Evolutionary conservation across 2,888 invertebrate species (phyloP), one percentile per base, ranked within the genome.

Genomic region (Mimumesa dahlbomi): DNA sequence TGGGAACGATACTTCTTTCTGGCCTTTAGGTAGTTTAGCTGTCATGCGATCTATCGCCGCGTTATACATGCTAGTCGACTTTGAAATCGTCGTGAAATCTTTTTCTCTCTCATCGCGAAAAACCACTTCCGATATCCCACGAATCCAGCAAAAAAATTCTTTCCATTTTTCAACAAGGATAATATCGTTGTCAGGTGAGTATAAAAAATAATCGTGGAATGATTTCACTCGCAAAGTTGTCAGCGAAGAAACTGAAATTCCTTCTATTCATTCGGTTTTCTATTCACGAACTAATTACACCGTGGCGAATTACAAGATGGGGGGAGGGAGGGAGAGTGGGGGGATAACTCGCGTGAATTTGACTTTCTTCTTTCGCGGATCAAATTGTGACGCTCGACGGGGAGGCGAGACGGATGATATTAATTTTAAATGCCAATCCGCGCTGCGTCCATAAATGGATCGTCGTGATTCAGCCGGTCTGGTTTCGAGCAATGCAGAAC

Each of bases 391-490:
- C 46, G 34, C 34, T 22, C 68, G 36, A 34, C 19, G 29, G 6
- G 22, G 18, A 18, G 9, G 57, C 13, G 9, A 36, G 25, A 18
- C 21, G 38, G 19, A 4, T 16, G 40, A 54, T 59, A 64, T 53
- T 64, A 72, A 72, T 72, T 72, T 69, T 54, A 49, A 63, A 68
- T 58, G 58, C 29, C 59, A 64, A 64, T 64, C 69, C 46, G 34
- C 50, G 58, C 59, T 21, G 58, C 59, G 42, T 1, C 69, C 72
- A 52, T 72, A 72, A 69, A 72, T 69, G 72, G 72, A 34, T 25
- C 58, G 58, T 13, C 69, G 72, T 72, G 72, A 72, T 69, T 72
- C 69, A 56, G 64, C 63, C 63, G 54, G 62, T 62, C 62, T 40
- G 63, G 58, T 58, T 67, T 54, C 67, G 49, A 22, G 42, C 45